Evolutionary conservation across 2,113 vertebrate species (phyloP), one percentile per base, ranked within the genome.

Genomic region (Ceyx cyanopectus): DNA sequence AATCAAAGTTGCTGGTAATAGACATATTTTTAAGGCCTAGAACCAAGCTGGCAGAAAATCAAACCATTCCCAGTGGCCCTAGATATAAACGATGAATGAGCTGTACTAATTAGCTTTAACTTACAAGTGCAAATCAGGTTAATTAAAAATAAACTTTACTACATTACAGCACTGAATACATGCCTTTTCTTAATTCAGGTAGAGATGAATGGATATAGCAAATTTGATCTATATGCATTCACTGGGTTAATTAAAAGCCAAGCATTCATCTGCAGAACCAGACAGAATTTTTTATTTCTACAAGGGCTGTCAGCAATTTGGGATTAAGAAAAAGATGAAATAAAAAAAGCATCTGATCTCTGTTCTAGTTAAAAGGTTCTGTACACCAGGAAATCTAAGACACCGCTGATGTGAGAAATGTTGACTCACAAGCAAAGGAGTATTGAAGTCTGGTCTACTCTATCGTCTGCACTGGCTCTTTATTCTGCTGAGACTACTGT

Each of bases 91-190:
- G 8, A 77, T 74, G 63, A 94, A 87, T 60, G 67, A 92, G 58
- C 27, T 80, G 58, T 89, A 74, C 84, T 72, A 94, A 88, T 87
- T 58, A 67, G 41, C 41, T 93, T 57, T 89, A 90, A 87, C 58
- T 93, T 96, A 89, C 27, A 91, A 85, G 69, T 92, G 68, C 84
- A 93, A 89, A 87, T 96, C 76, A 85, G 70, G 85, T 96, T 94
- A 96, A 96, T 97, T 92, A 94, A 94, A 97, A 96, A 93, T 61
- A 83, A 96, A 94, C 70, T 91, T 90, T 67, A 78, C 46, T 77
- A 67, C 63, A 30, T 86, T 81, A 90, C 37, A 81, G 51, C 61
- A 76, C 51, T 78, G 73, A 88, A 87, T 67, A 23, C 16, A 94
- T 57, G 41, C 66, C 56, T 90, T 89, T 72, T 67, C 46, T 80